phyloP scores from a whole-genome alignment of 2,888 invertebrate genomes.

The Pseudococcus longispinus region DNA sequence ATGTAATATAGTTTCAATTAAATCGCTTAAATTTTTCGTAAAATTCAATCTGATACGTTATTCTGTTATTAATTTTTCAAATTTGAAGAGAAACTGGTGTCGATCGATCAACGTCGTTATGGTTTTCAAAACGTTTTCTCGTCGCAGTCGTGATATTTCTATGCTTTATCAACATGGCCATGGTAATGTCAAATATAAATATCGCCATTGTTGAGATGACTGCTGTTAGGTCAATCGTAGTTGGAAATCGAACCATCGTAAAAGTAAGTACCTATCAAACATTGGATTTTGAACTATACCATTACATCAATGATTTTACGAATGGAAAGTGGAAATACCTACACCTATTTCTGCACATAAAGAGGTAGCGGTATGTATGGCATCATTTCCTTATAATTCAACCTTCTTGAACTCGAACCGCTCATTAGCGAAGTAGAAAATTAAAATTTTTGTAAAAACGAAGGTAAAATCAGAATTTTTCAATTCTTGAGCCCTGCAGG shows the following conservation, averaged over 20 bases:
- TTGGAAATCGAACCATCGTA: neutral
- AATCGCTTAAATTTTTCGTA: neutral
- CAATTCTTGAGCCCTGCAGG: too few species aligned
- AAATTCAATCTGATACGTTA: neutral
- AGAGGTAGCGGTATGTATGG: too few species aligned
- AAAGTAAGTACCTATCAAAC: too few species aligned
- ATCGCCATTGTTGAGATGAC: conserved; percentile 1
- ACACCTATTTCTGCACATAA: too few species aligned
- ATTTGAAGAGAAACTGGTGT: neutral
- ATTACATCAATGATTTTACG: too few species aligned
- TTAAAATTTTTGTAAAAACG: too few species aligned
- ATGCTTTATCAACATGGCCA: neutral
- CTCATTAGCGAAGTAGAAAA: too few species aligned
- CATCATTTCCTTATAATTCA: too few species aligned
- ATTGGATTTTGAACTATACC: too few species aligned
- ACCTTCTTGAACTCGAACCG: too few species aligned
- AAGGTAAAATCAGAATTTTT: too few species aligned
- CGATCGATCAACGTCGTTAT: neutral
- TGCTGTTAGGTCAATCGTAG: neutral
- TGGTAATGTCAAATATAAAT: neutral
- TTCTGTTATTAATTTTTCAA: neutral
- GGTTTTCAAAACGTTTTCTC: neutral
- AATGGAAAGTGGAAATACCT: too few species aligned
- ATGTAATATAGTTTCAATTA: neutral
- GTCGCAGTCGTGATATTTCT: neutral